Percentiles rank a stretch among this genome's conserved stretches.
phyloP scores from a whole-genome alignment of 2,888 invertebrate genomes.

The Mesorhabditis spiculigera region DNA sequence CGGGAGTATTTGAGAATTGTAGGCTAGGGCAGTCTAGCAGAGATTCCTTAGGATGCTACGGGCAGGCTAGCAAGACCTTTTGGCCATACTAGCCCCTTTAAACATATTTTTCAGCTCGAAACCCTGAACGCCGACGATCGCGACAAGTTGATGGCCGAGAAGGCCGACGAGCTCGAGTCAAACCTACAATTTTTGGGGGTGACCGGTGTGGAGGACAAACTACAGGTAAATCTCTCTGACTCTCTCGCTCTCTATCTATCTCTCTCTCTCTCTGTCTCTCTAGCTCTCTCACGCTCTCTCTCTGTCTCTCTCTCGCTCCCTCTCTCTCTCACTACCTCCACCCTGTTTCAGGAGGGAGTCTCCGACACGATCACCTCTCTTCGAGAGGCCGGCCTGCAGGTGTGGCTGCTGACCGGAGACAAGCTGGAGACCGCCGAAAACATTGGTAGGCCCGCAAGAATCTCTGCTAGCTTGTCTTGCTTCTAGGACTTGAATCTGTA shows the following conservation, averaged over 20 bases:
- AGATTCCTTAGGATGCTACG: too few species aligned
- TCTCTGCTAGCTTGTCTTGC: conserved; percentile 66
- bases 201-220: conserved; percentile 66
- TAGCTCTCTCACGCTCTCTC: too few species aligned
- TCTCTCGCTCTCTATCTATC: too few species aligned
- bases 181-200: conserved; percentile 73
- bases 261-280: not conserved
- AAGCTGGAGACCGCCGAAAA: conserved; percentile 95
- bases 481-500: conserved; percentile 11
- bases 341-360: conserved; percentile 73
- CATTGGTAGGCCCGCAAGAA: conserved; percentile 84
- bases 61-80: too few species aligned
- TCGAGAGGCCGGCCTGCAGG: conserved; percentile 63
- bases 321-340: not conserved
- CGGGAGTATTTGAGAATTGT: too few species aligned
- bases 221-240: too few species aligned
- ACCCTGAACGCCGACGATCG: conserved; percentile 58
- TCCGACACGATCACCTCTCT: conserved; percentile 81
- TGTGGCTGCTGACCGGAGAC: conserved; percentile 78
- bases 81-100: too few species aligned
- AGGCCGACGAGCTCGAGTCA: conserved; percentile 75
- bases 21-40: too few species aligned
- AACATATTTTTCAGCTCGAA: conserved; percentile 63
- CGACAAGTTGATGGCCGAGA: conserved; percentile 75
- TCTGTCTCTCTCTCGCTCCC: not conserved